These are phyloP conservation scores for Gobio occitaniae DNA, from an alignment of 2,797 vertebrate genomes.

Conservation along the genomic window DNA sequence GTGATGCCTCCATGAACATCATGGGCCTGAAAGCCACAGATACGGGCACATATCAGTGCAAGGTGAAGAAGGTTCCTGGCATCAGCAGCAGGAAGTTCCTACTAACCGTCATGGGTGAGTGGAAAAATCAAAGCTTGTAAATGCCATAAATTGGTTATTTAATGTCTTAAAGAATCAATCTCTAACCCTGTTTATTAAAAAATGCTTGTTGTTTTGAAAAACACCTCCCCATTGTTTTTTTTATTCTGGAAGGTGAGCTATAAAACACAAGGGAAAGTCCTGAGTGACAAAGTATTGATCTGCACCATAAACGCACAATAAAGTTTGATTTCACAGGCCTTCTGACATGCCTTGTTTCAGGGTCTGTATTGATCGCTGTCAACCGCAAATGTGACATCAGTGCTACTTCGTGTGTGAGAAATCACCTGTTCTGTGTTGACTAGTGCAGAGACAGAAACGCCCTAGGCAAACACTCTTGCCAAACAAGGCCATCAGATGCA, in stretches of 20 bases:
- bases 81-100: constrained; percentile 85
- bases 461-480: constrained; percentile 58
- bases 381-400: constrained; percentile 63
- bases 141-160: not conserved
- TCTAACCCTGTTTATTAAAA: not conserved
- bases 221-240: not conserved
- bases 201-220: not conserved
- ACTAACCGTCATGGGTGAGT: constrained; percentile 92
- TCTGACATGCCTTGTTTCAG: constrained; percentile 19
- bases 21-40: constrained; percentile 84
- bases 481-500: constrained; percentile 41
- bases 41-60: constrained; percentile 92
- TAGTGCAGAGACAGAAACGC: constrained; percentile 46
- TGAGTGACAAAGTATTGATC: constrained; percentile 25
- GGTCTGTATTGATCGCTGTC: constrained; percentile 28
- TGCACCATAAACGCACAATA: constrained; percentile 19
- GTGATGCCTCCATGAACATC: constrained; percentile 90
- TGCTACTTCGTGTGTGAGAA: constrained; percentile 39
- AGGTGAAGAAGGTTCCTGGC: constrained; percentile 94
- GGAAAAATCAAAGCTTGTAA: not conserved
- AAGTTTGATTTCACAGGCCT: constrained; percentile 24
- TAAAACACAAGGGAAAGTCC: not conserved
- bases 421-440: constrained; percentile 33
- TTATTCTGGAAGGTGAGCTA: not conserved
- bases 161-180: too few species aligned